These are phyloP conservation scores for Petrolisthes manimaculis DNA, from an alignment of 2,888 invertebrate genomes.

Conservation along the genomic window DNA sequence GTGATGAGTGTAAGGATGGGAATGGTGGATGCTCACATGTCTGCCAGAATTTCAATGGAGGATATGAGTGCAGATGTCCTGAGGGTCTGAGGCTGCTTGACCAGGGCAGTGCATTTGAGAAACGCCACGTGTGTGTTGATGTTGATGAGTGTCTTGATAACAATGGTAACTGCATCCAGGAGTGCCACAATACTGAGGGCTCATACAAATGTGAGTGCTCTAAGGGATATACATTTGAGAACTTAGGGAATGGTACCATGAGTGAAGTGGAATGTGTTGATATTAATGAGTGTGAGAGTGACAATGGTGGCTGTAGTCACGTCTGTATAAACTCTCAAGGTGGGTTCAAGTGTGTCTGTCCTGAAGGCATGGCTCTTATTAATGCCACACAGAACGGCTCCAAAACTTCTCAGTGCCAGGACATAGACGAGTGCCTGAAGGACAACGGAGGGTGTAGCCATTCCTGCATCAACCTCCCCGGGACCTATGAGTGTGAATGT, in stretches of 20 bases:
- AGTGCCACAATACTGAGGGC: slow-evolving; percentile 61
- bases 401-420: slow-evolving; percentile 68
- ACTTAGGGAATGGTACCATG: slow-evolving; percentile 71
- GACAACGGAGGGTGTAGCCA: slow-evolving; percentile 71
- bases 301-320: slow-evolving; percentile 70
- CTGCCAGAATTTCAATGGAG: slow-evolving; percentile 74
- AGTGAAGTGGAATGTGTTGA: slow-evolving; percentile 69
- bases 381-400: slow-evolving; percentile 70
- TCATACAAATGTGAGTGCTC: slow-evolving; percentile 57
- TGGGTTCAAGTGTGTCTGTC: slow-evolving; percentile 70
- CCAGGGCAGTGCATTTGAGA: slow-evolving; percentile 67
- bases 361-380: slow-evolving; percentile 68
- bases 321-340: slow-evolving; percentile 71
- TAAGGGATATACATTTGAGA: slow-evolving; percentile 37
- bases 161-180: slow-evolving; percentile 67
- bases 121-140: slow-evolving; percentile 68
- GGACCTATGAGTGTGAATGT: slow-evolving; percentile 69
- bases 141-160: slow-evolving; percentile 58
- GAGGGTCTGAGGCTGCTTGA: slow-evolving; percentile 70
- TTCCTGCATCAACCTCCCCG: slow-evolving; percentile 73
- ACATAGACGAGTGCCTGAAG: slow-evolving; percentile 70
- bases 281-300: slow-evolving; percentile 70
- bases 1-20: slow-evolving; percentile 67
- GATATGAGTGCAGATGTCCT: slow-evolving; percentile 75
- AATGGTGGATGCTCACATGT: slow-evolving; percentile 70